A percentile compares a stretch with the other conserved stretches of the same genome.
These are phyloP conservation scores for Ostrea edulis DNA, from an alignment of 1,140 invertebrate species.

Conservation along the genomic window DNA sequence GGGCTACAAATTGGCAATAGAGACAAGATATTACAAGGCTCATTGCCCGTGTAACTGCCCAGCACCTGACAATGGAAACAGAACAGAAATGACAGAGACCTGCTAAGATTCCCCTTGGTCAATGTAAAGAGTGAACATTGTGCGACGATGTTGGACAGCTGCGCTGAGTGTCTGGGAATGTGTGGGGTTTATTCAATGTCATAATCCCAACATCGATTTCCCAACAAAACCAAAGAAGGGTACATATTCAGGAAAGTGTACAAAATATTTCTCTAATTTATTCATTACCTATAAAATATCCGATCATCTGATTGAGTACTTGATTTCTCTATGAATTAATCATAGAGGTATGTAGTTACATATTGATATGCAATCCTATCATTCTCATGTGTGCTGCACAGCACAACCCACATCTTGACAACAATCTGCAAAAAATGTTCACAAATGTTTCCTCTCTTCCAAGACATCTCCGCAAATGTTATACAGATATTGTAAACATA, in stretches of 20 bases:
- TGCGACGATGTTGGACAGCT: background rate
- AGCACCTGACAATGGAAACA: background rate
- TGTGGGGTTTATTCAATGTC: background rate
- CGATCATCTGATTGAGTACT: background rate
- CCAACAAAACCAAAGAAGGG: background rate
- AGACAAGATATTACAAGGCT: conserved; percentile 24
- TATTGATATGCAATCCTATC: background rate
- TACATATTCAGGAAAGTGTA: background rate
- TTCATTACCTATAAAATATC: conserved; percentile 1
- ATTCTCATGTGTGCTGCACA: background rate
- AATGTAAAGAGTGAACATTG: background rate
- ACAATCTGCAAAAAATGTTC: background rate
- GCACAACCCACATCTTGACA: background rate
- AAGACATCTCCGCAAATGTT: background rate
- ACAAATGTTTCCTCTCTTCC: conserved; percentile 15
- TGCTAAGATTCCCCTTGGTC: background rate
- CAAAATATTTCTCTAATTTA: background rate
- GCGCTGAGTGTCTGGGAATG: background rate
- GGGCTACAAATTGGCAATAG: conserved; percentile 17
- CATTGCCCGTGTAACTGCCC: conserved; percentile 14
- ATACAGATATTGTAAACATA: background rate
- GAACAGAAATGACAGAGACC: background rate
- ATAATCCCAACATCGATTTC: background rate
- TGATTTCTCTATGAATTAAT: conserved; percentile 10
- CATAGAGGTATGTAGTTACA: background rate